Evolutionary conservation across 2,113 vertebrate genomes (phyloP).

Genomic region (Oplegnathus fasciatus): DNA sequence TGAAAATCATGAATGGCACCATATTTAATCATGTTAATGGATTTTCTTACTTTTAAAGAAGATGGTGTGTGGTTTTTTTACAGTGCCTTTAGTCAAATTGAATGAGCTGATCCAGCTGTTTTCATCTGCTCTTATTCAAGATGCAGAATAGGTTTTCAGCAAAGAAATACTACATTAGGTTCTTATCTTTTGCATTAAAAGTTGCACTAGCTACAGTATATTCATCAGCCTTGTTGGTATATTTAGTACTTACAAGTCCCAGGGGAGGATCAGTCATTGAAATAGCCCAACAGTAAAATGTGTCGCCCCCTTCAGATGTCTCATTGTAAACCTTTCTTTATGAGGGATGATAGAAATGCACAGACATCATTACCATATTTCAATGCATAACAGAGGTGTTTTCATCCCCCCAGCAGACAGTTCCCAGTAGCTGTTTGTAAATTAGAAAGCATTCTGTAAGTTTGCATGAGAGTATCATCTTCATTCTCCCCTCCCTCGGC

Average conservation of each 20-base stretch:
- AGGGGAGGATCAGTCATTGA: constrained; percentile 69
- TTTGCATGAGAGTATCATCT: constrained; percentile 58
- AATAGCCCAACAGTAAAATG: constrained; percentile 66
- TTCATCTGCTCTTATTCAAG: constrained; percentile 22
- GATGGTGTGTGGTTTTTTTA: neutral
- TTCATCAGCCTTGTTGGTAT: constrained; percentile 65
- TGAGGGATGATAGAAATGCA: constrained; percentile 58
- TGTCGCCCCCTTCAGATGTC: constrained; percentile 61
- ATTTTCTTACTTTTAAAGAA: constrained; percentile 31
- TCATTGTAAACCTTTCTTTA: constrained; percentile 66
- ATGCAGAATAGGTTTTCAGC: neutral
- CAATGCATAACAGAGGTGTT: constrained; percentile 48
- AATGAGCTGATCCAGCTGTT: constrained; percentile 35
- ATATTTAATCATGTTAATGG: constrained; percentile 69
- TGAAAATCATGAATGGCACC: constrained; percentile 28
- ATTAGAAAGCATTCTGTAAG: constrained; percentile 56
- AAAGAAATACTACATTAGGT: neutral
- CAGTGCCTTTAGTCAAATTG: constrained; percentile 21
- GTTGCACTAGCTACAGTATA: constrained; percentile 31
- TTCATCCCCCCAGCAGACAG: constrained; percentile 46
- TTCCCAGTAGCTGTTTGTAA: constrained; percentile 56
- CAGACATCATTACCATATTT: constrained; percentile 63
- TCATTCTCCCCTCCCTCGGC: constrained; percentile 17
- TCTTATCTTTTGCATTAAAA: constrained; percentile 45
- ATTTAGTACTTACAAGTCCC: constrained; percentile 67